phyloP scores from a whole-genome alignment of 1,140 invertebrate genomes.

The Diabrotica virgifera region DNA sequence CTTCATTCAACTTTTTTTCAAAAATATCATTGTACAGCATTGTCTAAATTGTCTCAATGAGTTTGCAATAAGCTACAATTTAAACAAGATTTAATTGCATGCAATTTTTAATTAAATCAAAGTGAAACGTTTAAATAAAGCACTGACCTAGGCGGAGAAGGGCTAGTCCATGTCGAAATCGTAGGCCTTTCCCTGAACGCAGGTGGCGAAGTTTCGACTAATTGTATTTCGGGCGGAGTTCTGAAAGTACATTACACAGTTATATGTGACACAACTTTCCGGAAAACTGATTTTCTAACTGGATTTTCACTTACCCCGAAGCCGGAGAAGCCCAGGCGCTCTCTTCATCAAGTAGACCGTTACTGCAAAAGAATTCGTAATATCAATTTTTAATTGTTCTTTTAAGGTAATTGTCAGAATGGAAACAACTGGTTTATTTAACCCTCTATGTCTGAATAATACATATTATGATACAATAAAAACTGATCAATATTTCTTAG shows the following conservation, averaged over 20 bases:
- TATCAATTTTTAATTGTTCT: too few species aligned
- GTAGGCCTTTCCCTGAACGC: neutral
- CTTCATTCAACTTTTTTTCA: too few species aligned
- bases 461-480: too few species aligned
- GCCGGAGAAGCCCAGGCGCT: neutral
- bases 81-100: too few species aligned
- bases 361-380: neutral
- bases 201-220: conserved; percentile 5
- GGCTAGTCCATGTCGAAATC: neutral
- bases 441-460: too few species aligned
- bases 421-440: too few species aligned
- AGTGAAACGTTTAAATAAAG: neutral
- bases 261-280: neutral
- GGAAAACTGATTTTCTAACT: neutral
- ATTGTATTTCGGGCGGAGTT: conserved; percentile 4
- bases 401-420: too few species aligned
- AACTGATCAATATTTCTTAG: too few species aligned
- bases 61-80: too few species aligned
- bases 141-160: conserved; percentile 1
- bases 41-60: too few species aligned
- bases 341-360: conserved; percentile 8
- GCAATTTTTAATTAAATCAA: too few species aligned
- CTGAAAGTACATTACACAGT: conserved; percentile 3
- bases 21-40: too few species aligned
- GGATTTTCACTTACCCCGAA: neutral